Evolutionary conservation across 2,797 vertebrate species (phyloP).

Genomic region (Anisognathus igniventris): DNA sequence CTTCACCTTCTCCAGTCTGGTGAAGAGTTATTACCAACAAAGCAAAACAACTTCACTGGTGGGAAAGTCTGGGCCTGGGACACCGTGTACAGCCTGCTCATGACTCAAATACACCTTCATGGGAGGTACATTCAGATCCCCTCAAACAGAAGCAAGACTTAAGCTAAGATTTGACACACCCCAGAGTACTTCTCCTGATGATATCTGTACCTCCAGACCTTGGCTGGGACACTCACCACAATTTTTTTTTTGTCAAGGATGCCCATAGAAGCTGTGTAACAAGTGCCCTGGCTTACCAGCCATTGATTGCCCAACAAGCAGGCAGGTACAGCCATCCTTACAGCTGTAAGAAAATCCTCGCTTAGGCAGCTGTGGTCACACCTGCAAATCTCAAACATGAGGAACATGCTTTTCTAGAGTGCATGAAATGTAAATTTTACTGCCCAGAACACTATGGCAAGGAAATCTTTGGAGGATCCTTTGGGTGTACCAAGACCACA

Average conservation of each 20-base stretch:
- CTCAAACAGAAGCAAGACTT: not conserved
- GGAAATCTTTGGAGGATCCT: not conserved
- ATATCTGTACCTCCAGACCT: not conserved
- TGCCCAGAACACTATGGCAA: not conserved
- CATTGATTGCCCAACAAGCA: not conserved
- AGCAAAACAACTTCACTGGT: not conserved
- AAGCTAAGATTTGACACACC: not conserved
- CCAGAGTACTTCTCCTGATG: not conserved
- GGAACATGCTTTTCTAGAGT: not conserved
- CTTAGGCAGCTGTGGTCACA: not conserved
- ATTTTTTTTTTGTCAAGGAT: not conserved
- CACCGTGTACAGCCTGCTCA: not conserved
- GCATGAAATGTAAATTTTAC: not conserved
- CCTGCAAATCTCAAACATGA: not conserved
- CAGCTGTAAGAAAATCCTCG: not conserved
- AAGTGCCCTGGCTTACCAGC: not conserved
- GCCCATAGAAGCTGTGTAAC: not conserved
- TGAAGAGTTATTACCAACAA: slow-evolving; percentile 30
- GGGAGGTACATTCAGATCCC: not conserved
- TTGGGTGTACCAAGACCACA: not conserved
- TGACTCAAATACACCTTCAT: not conserved
- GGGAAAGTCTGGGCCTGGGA: not conserved
- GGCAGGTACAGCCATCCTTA: not conserved
- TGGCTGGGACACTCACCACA: not conserved
- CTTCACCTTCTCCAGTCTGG: slow-evolving; percentile 10